A percentile compares a stretch with the other conserved stretches of the same genome.
Conservation (phyloP, 2,888 invertebrate species). For the Drosophila colorata region DNA sequence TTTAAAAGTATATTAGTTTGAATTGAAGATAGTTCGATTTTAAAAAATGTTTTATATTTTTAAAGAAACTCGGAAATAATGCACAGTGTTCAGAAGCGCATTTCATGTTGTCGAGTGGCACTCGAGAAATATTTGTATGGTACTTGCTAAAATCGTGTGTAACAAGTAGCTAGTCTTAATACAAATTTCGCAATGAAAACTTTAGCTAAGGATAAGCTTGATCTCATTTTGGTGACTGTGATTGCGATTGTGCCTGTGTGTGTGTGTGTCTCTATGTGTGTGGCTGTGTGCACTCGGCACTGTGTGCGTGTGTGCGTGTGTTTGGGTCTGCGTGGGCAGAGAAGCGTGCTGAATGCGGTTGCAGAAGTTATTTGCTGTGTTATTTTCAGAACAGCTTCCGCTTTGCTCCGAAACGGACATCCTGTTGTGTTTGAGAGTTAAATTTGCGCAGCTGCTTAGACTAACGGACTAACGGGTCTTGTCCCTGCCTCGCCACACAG, state of each 20-base stretch:
- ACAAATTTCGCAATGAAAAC: conserved; percentile 8
- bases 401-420: conserved; percentile 70
- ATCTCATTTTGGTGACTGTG: conserved; percentile 24
- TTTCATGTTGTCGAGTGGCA: background rate
- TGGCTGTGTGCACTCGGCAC: background rate
- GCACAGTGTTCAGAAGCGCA: too few relatives aligned
- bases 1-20: too few relatives aligned
- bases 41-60: background rate
- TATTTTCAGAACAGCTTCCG: conserved; percentile 81
- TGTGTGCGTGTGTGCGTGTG: conserved; percentile 11
- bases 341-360: conserved; percentile 74
- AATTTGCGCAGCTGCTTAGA: conserved; percentile 66
- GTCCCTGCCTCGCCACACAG: conserved; percentile 1
- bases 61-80: too few relatives aligned
- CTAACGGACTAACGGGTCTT: conserved; percentile 39
- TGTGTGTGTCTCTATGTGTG: background rate
- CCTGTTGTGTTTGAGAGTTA: conserved; percentile 77
- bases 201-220: conserved; percentile 24
- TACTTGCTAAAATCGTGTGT: background rate
- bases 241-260: background rate
- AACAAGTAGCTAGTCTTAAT: conserved; percentile 10
- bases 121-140: background rate
- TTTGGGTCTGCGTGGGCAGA: conserved; percentile 18
- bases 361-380: conserved; percentile 82
- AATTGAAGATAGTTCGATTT: too few relatives aligned